phyloP scores from a whole-genome alignment of 2,797 vertebrate species.

The Pipistrellus pygmaeus region DNA sequence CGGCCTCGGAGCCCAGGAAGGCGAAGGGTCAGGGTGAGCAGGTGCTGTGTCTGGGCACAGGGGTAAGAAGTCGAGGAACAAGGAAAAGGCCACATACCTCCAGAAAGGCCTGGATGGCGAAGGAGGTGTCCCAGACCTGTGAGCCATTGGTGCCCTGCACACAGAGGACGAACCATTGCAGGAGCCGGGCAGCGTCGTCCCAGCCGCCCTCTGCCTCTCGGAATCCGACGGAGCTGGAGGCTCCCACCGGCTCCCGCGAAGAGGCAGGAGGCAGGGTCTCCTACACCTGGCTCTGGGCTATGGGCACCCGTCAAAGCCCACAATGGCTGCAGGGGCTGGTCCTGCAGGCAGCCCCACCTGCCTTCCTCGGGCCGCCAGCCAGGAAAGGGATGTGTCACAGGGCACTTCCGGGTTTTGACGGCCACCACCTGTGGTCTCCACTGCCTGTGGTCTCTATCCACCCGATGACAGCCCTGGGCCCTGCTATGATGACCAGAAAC shows the following conservation, averaged over 20 bases:
- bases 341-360: neutral
- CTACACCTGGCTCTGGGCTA: neutral
- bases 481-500: neutral
- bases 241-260: neutral
- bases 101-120: constrained; percentile 95
- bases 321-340: accelerated
- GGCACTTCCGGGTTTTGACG: neutral
- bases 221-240: accelerated
- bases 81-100: constrained; percentile 89
- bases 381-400: neutral
- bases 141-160: constrained; percentile 97
- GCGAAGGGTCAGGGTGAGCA: neutral
- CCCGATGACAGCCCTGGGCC: neutral
- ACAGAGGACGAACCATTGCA: accelerated
- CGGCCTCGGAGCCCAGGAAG: neutral
- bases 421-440: neutral
- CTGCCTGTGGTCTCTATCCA: neutral
- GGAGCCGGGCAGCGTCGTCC: accelerated
- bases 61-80: neutral
- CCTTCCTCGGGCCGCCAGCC: neutral
- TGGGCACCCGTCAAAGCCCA: neutral
- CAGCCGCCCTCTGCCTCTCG: neutral
- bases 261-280: neutral
- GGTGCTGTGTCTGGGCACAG: too few species aligned
- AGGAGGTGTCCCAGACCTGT: constrained; percentile 97